phyloP scores from a whole-genome alignment of 2,113 vertebrate genomes.

The Bambusicola thoracicus region DNA sequence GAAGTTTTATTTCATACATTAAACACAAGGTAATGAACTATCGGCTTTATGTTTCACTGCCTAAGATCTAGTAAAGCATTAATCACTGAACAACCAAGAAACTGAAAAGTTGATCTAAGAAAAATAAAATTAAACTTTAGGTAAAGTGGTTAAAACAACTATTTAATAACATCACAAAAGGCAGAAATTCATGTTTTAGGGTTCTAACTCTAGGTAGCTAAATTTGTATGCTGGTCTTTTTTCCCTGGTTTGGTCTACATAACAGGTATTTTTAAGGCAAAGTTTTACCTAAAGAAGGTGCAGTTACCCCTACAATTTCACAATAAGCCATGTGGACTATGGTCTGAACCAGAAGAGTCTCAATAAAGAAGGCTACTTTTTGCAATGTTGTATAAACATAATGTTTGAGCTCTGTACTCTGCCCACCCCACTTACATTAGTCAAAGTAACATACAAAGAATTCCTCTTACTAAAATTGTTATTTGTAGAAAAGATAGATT shows the following conservation, averaged over 20 bases:
- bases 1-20: not conserved
- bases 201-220: not conserved
- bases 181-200: not conserved
- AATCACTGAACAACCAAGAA: not conserved
- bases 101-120: not conserved
- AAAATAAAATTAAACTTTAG: not conserved
- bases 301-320: not conserved
- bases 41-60: not conserved
- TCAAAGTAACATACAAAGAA: not conserved
- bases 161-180: accelerated
- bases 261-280: not conserved
- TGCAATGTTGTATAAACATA: not conserved
- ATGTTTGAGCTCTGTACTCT: not conserved
- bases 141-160: not conserved
- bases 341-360: not conserved
- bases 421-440: not conserved
- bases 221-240: not conserved
- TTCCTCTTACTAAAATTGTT: not conserved
- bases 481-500: not conserved
- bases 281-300: not conserved
- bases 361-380: not conserved
- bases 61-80: not conserved
- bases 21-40: not conserved
- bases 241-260: not conserved
- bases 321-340: not conserved